A percentile compares a stretch with the other conserved stretches of the same genome.
phyloP scores from a whole-genome alignment of 2,113 vertebrate genomes.

The human region GRCh38 chr15:48990001-48990500 shows the following conservation, averaged over 20 bases:
- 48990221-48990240: conserved; percentile 84
- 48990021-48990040: conserved; percentile 72
- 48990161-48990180: conserved; percentile 81
- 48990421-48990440: conserved; percentile 83
- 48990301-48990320: conserved; percentile 70
- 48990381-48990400: conserved; percentile 75
- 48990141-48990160: conserved; percentile 82
- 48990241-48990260: conserved; percentile 81
- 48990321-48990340: conserved; percentile 85
- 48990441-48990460: conserved; percentile 57
- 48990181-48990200: conserved; percentile 83
- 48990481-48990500: conserved; percentile 56
- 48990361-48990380: conserved; percentile 67
- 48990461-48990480: conserved; percentile 69
- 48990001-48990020: conserved; percentile 74
- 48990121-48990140: conserved; percentile 76
- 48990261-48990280: conserved; percentile 71
- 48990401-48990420: conserved; percentile 70
- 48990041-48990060: conserved; percentile 62
- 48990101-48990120: conserved; percentile 73
- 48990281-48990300: conserved; percentile 59
- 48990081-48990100: conserved; percentile 76
- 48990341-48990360: conserved; percentile 76
- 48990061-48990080: conserved; percentile 49
- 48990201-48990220: conserved; percentile 75